Evolutionary conservation across 2,797 vertebrate genomes (phyloP).

Genomic region (Tinamus major): DNA sequence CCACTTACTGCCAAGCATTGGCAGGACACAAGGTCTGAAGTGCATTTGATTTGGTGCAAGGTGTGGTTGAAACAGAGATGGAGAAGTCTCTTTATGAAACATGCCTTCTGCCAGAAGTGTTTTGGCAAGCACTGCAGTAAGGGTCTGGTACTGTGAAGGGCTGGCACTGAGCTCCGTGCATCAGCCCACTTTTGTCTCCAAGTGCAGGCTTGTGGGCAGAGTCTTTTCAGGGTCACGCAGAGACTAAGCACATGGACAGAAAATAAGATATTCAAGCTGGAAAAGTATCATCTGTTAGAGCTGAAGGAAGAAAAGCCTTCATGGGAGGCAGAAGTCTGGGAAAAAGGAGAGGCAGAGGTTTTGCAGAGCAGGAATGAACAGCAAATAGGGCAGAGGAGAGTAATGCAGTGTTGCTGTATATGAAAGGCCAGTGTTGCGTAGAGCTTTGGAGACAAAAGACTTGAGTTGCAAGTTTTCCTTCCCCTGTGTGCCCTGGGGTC

Average conservation of each 20-base stretch:
- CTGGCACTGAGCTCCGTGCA: neutral
- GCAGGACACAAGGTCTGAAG: neutral
- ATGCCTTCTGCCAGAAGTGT: neutral
- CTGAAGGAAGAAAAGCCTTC: neutral
- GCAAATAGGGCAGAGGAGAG: neutral
- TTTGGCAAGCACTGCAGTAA: neutral
- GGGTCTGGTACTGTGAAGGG: neutral
- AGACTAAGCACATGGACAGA: neutral
- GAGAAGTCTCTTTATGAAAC: neutral
- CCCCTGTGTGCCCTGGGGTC: neutral
- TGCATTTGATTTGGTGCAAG: neutral
- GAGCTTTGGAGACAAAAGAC: slow-evolving; percentile 8
- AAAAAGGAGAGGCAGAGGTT: slow-evolving; percentile 19
- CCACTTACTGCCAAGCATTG: neutral
- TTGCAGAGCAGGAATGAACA: neutral
- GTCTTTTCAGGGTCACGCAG: neutral
- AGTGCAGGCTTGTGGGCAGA: accelerated
- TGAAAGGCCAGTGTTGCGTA: accelerated
- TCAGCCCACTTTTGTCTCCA: neutral
- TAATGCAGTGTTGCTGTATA: accelerated
- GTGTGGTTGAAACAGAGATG: neutral
- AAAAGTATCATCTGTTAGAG: slow-evolving; percentile 35
- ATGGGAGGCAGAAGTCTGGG: neutral
- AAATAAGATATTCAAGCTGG: neutral
- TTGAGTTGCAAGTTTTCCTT: neutral